These are phyloP conservation scores for Sclerodermus sp. DNA, from an alignment of 2,888 invertebrate genomes.

Conservation along the genomic window DNA sequence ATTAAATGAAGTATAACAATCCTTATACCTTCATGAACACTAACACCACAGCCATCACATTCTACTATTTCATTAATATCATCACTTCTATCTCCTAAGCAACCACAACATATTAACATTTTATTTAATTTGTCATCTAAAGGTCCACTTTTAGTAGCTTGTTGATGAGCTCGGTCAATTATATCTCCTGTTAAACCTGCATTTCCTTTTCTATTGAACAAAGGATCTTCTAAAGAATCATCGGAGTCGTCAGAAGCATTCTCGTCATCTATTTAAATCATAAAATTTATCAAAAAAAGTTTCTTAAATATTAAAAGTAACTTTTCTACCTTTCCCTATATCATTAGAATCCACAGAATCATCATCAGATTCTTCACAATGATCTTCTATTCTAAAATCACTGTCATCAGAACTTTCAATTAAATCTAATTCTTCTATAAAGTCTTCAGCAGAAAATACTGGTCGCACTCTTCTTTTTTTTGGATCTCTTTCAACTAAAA, in stretches of 20 bases:
- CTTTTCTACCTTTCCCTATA: conserved; percentile 62
- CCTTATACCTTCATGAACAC: conserved; percentile 85
- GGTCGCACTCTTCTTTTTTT: conserved; percentile 82
- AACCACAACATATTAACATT: conserved; percentile 87
- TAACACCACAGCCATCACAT: conserved; percentile 94
- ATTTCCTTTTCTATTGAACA: conserved; percentile 49
- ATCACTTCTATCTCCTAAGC: conserved; percentile 89
- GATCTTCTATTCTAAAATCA: conserved; percentile 89
- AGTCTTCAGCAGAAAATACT: conserved; percentile 70
- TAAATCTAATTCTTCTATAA: conserved; percentile 79
- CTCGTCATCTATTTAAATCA: conserved; percentile 12
- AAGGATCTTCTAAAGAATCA: conserved; percentile 54
- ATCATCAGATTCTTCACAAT: conserved; percentile 76
- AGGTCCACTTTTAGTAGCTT: conserved; percentile 53
- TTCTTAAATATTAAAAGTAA: background rate
- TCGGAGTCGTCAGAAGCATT: conserved; percentile 47
- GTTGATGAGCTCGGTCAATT: conserved; percentile 60
- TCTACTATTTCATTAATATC: conserved; percentile 95
- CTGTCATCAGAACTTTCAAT: conserved; percentile 94
- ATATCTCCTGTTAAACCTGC: conserved; percentile 58
- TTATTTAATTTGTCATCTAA: conserved; percentile 64
- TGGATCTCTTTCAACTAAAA: conserved; percentile 69
- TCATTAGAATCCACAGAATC: conserved; percentile 74
- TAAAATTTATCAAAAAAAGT: background rate
- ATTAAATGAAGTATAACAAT: background rate